Evolutionary conservation across 2,797 vertebrate genomes (phyloP).

Genomic region (Sebastes hubbsi): DNA sequence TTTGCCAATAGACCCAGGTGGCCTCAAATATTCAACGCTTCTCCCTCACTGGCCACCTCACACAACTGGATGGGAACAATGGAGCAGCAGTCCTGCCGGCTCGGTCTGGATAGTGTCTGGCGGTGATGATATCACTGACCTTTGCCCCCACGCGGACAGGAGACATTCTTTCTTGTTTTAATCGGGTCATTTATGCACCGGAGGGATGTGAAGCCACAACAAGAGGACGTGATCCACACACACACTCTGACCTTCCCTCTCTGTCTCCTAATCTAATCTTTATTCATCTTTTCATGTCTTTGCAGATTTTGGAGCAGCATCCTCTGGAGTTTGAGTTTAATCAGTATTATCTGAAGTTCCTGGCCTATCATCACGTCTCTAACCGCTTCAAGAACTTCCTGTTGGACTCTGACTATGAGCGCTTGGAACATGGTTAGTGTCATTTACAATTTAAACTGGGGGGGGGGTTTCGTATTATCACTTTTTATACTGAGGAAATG

Average conservation of each 20-base stretch:
- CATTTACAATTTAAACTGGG: conserved; percentile 1
- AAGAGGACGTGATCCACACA: conserved; percentile 25
- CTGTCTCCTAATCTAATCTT: conserved; percentile 8
- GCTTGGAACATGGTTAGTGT: conserved; percentile 94
- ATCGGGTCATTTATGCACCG: conserved; percentile 44
- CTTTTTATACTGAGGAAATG: neutral
- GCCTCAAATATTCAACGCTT: conserved; percentile 76
- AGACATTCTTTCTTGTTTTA: conserved; percentile 72
- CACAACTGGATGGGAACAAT: conserved; percentile 67
- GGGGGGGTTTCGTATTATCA: neutral
- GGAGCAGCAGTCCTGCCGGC: conserved; percentile 44
- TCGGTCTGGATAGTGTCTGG: conserved; percentile 61
- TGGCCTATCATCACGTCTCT: conserved; percentile 98
- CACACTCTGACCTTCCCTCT: conserved; percentile 25
- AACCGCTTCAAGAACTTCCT: conserved; percentile 99
- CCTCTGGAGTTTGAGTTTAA: conserved; percentile 99
- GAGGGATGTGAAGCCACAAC: conserved; percentile 42
- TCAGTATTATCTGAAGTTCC: conserved; percentile 97
- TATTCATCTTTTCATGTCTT: conserved; percentile 51
- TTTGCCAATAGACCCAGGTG: conserved; percentile 95
- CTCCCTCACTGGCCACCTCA: conserved; percentile 54
- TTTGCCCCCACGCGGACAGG: conserved; percentile 57
- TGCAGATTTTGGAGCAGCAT: conserved; percentile 93
- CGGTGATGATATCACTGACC: conserved; percentile 70
- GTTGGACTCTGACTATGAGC: conserved; percentile 98